Evolutionary conservation across 2,113 vertebrate species (phyloP), one percentile per base, ranked within the genome.

Genomic region (Colaptes auratus): DNA sequence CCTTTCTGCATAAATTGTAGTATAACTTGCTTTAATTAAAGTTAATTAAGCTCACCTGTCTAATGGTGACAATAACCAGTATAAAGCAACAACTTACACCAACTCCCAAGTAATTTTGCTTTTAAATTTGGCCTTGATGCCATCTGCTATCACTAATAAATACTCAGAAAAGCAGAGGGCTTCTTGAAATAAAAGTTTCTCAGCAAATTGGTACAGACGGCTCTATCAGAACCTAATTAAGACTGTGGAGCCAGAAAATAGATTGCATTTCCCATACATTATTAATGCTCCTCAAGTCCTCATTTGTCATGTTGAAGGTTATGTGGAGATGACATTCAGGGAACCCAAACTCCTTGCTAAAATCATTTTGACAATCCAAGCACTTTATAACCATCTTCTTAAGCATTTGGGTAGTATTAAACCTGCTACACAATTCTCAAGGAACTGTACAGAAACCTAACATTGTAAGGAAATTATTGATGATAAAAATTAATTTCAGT

Each of bases 291-390:
- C 93, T 97, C 96, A 93, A 91, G 93, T 95, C 72, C 93, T 96
- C 91, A 93, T 97, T 97, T 96, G 90, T 96, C 95, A 94, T 97
- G 79, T 96, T 97, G 94, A 97, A 97, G 96, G 96, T 96, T 97
- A 95, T 86, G 64, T 82, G 85, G 90, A 95, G 52, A 90, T 94
- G 95, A 95, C 92, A 96, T 96, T 95, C 59, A 89, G 96, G 85
- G 72, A 93, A 88, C 60, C 67, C 73, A 92, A 96, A 95, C 65
- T 88, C 76, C 65, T 82, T 91, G 39, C 76, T 95, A 90, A 92
- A 95, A 48, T 95, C 18, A 35, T 91, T 96, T 95, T 4, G 6
- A 88, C 92, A 91, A 30, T 89, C 33, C 46, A 31, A 92, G 71
- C 82, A 44, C 69, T 53, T 88, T 82, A 75, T 35, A 81, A 48